Conservation (phyloP, 2,113 vertebrate genomes). For the Triplophysa dalaica region DNA sequence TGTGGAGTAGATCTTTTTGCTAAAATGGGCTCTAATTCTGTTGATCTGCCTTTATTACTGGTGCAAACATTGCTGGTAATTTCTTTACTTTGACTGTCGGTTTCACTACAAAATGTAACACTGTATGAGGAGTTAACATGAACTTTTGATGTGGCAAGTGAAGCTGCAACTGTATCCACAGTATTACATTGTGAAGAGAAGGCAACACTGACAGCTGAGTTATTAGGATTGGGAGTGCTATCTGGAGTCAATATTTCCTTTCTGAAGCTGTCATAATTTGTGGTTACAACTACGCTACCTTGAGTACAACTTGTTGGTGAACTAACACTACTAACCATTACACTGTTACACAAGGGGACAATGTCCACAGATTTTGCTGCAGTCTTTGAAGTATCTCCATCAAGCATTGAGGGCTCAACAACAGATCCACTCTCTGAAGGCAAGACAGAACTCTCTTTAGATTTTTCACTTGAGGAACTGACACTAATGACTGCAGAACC, state of each 20-base stretch:
- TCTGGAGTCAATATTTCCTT: slow-evolving; percentile 21
- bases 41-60: slow-evolving; percentile 6
- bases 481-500: slow-evolving; percentile 30
- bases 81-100: slow-evolving; percentile 50
- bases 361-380: slow-evolving; percentile 12
- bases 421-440: slow-evolving; percentile 49
- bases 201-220: slow-evolving; percentile 45
- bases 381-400: slow-evolving; percentile 23
- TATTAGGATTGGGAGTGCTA: slow-evolving; percentile 19
- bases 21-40: slow-evolving; percentile 35
- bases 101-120: slow-evolving; percentile 26
- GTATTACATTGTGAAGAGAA: slow-evolving; percentile 39
- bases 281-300: slow-evolving; percentile 12
- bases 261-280: slow-evolving; percentile 15
- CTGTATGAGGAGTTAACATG: slow-evolving; percentile 18
- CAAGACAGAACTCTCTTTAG: slow-evolving; percentile 24
- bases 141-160: slow-evolving; percentile 14
- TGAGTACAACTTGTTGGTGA: slow-evolving; percentile 25
- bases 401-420: slow-evolving; percentile 25
- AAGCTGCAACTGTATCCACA: slow-evolving; percentile 8
- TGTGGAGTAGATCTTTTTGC: slow-evolving; percentile 3
- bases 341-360: slow-evolving; percentile 14
- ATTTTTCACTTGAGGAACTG: slow-evolving; percentile 41
- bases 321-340: slow-evolving; percentile 25
- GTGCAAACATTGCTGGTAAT: slow-evolving; percentile 9